Conservation (phyloP, 2,888 invertebrate genomes). For the Blastobasis lacticolella region DNA sequence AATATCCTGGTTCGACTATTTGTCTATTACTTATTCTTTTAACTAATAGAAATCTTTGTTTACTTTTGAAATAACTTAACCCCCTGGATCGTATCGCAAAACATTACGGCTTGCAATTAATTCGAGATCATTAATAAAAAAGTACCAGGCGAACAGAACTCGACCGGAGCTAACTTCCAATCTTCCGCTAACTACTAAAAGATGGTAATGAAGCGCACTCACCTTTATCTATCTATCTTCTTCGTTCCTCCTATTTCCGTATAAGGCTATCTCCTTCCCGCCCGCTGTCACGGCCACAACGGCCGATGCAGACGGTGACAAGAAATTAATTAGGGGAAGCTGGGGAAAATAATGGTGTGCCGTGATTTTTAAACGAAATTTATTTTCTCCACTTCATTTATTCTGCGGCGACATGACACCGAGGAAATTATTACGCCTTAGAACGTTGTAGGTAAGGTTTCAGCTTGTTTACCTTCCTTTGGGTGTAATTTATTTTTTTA, state of each 20-base stretch:
- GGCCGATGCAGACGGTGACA: conserved; percentile 68
- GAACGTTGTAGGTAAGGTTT: conserved; percentile 47
- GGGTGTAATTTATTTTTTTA: conserved; percentile 18
- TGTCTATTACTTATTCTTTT: too few relatives aligned
- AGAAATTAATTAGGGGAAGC: conserved; percentile 73
- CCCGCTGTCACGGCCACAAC: conserved; percentile 62
- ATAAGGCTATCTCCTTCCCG: conserved; percentile 32
- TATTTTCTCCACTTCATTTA: conserved; percentile 72
- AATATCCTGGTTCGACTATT: too few relatives aligned
- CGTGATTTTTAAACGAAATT: conserved; percentile 74
- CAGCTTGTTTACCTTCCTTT: conserved; percentile 45
- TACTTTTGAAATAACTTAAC: too few relatives aligned
- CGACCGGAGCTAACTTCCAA: conserved; percentile 56
- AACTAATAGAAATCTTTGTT: too few relatives aligned
- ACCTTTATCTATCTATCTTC: conserved; percentile 46
- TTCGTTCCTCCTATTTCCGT: conserved; percentile 14
- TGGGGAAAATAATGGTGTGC: conserved; percentile 67
- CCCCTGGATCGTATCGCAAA: too few relatives aligned
- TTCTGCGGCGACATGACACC: conserved; percentile 68
- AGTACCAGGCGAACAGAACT: conserved; percentile 56
- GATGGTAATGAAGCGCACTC: conserved; percentile 67
- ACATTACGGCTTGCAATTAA: conserved; percentile 19
- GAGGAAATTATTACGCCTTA: conserved; percentile 68
- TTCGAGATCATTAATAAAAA: conserved; percentile 51
- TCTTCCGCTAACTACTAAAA: conserved; percentile 66